Evolutionary conservation across 2,888 invertebrate genomes (phyloP).

Genomic region (Sphecodes monilicornis): DNA sequence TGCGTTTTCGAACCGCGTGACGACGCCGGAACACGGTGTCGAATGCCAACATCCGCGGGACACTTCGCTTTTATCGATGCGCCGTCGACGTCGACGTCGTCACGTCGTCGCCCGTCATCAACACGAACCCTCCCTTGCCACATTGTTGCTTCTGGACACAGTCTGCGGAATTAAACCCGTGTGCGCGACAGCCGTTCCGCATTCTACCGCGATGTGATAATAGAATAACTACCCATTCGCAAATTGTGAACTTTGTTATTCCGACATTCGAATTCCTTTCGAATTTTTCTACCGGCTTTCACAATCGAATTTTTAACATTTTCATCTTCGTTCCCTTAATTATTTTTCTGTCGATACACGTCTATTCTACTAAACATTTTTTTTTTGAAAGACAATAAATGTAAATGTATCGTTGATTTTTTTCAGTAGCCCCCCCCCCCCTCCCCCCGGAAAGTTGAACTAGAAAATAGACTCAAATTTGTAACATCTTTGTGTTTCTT

Average conservation of each 20-base stretch:
- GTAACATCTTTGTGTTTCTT: too few species aligned
- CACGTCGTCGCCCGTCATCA: neutral
- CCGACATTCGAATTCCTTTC: too few species aligned
- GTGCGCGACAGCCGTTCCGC: neutral
- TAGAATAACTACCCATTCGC: neutral
- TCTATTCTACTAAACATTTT: too few species aligned
- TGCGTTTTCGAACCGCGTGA: constrained; percentile 25
- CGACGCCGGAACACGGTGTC: constrained; percentile 27
- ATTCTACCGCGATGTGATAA: neutral
- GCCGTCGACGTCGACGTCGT: neutral
- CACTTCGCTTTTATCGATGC: constrained; percentile 31
- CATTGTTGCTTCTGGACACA: constrained; percentile 1
- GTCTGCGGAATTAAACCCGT: neutral
- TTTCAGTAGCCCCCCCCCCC: too few species aligned
- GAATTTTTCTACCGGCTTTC: too few species aligned
- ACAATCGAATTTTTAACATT: neutral
- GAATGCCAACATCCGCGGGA: constrained; percentile 49
- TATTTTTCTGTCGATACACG: too few species aligned
- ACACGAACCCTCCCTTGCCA: neutral
- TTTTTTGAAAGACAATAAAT: too few species aligned
- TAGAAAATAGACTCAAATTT: too few species aligned
- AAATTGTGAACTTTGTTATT: neutral
- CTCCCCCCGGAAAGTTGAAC: too few species aligned
- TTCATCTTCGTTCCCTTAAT: neutral
- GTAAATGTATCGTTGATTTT: too few species aligned